These are phyloP conservation scores for Pterostichus madidus DNA, from an alignment of 2,888 invertebrate species.

Conservation along the genomic window DNA sequence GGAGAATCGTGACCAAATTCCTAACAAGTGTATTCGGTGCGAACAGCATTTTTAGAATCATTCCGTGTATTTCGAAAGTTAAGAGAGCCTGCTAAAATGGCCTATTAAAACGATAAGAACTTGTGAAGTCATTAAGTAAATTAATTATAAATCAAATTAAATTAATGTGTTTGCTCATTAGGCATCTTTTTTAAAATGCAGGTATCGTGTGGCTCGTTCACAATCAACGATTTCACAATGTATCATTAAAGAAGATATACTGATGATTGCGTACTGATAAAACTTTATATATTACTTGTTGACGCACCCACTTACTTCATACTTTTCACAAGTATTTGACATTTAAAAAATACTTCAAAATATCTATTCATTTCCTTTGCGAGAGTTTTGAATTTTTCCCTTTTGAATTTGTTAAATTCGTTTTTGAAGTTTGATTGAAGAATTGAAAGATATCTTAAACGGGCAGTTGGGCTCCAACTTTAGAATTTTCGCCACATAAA, in stretches of 20 bases:
- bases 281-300: no score
- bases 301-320: no score
- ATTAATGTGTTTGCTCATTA: slow-evolving; percentile 60
- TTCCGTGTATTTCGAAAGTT: slow-evolving; percentile 52
- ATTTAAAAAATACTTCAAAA: no score
- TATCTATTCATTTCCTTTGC: no score
- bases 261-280: no score
- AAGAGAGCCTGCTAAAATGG: slow-evolving; percentile 23
- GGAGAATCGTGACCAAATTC: slow-evolving; percentile 51
- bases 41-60: slow-evolving; percentile 45
- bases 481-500: no score
- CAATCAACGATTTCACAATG: slow-evolving; percentile 11
- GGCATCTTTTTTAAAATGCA: slow-evolving; percentile 35
- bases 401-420: no score
- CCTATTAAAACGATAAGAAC: slow-evolving; percentile 58
- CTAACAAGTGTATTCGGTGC: slow-evolving; percentile 38
- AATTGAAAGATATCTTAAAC: no score
- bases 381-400: no score
- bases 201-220: neutral
- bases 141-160: slow-evolving; percentile 61
- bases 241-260: slow-evolving; percentile 19
- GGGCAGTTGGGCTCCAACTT: no score
- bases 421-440: no score
- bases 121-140: slow-evolving; percentile 53
- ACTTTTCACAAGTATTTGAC: no score